phyloP scores from a whole-genome alignment of 2,888 invertebrate species.

The Drosophila nigritarsus region DNA sequence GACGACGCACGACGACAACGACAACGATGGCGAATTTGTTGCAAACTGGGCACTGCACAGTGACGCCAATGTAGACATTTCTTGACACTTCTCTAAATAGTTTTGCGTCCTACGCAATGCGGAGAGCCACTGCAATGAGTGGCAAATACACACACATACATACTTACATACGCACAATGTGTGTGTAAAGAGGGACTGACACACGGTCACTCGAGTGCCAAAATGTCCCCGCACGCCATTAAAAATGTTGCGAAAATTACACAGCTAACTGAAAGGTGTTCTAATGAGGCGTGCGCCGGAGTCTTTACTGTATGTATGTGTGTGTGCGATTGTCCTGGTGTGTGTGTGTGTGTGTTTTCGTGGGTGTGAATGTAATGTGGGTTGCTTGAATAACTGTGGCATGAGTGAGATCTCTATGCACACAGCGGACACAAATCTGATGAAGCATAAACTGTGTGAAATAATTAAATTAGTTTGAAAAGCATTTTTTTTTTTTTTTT shows the following conservation, averaged over 20 bases:
- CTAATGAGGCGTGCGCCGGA: constrained; percentile 77
- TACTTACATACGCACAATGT: not conserved
- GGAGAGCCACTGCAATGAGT: constrained; percentile 17
- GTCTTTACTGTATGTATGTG: constrained; percentile 29
- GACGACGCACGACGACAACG: constrained; percentile 24
- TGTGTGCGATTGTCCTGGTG: constrained; percentile 31
- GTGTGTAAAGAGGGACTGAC: constrained; percentile 32
- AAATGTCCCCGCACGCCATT: constrained; percentile 79
- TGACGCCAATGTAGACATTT: constrained; percentile 77
- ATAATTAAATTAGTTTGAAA: constrained; percentile 20
- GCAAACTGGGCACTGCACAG: constrained; percentile 45
- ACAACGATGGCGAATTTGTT: constrained; percentile 47
- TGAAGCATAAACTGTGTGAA: constrained; percentile 33
- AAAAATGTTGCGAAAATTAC: constrained; percentile 78
- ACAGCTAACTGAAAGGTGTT: constrained; percentile 78
- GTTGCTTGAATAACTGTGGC: constrained; percentile 55
- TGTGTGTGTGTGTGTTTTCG: constrained; percentile 15
- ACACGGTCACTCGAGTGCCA: constrained; percentile 77
- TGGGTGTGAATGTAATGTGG: constrained; percentile 49
- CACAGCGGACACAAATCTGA: constrained; percentile 18
- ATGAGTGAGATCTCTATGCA: constrained; percentile 53
- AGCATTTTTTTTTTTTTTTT: constrained; percentile 7
- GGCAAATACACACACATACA: not conserved
- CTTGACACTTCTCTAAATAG: constrained; percentile 81
- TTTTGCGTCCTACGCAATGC: constrained; percentile 72